Percentiles rank a stretch among this genome's conserved stretches.
Evolutionary conservation across 2,113 vertebrate species (phyloP).

Genomic region (Toxotes jaculatrix): DNA sequence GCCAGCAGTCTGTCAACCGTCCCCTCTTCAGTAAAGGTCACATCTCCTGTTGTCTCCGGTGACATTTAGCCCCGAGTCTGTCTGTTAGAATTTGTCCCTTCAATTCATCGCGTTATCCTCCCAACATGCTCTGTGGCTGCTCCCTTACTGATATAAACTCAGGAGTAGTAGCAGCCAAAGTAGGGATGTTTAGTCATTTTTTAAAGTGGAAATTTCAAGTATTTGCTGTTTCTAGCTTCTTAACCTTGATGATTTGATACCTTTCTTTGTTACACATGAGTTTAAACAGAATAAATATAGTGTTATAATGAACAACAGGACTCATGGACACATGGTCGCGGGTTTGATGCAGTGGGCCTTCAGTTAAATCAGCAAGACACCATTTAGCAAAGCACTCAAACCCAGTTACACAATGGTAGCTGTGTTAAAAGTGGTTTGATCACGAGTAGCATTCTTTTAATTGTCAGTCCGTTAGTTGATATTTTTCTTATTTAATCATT

Average conservation of each 20-base stretch:
- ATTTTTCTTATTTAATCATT: no score
- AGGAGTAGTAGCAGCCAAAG: background rate
- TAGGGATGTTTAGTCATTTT: background rate
- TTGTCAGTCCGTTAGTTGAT: background rate
- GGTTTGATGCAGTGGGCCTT: no score
- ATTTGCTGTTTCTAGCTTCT: background rate
- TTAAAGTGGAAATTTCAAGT: background rate
- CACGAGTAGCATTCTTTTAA: background rate
- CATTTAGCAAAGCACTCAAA: no score
- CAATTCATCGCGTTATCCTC: slow-evolving; percentile 31
- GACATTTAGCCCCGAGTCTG: slow-evolving; percentile 71
- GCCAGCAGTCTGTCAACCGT: slow-evolving; percentile 35
- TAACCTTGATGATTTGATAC: background rate
- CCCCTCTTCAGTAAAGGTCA: slow-evolving; percentile 68
- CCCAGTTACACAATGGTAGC: no score
- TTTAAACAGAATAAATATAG: background rate
- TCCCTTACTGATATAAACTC: background rate
- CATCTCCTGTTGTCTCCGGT: slow-evolving; percentile 60
- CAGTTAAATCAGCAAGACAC: no score
- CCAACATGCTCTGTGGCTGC: slow-evolving; percentile 29
- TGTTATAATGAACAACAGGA: no score
- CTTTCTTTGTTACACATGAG: background rate
- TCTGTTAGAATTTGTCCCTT: slow-evolving; percentile 58
- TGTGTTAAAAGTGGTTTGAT: background rate
- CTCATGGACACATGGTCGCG: no score